Evolutionary conservation across 2,797 vertebrate species (phyloP).

Genomic region (Pangasius sanitwongsei): DNA sequence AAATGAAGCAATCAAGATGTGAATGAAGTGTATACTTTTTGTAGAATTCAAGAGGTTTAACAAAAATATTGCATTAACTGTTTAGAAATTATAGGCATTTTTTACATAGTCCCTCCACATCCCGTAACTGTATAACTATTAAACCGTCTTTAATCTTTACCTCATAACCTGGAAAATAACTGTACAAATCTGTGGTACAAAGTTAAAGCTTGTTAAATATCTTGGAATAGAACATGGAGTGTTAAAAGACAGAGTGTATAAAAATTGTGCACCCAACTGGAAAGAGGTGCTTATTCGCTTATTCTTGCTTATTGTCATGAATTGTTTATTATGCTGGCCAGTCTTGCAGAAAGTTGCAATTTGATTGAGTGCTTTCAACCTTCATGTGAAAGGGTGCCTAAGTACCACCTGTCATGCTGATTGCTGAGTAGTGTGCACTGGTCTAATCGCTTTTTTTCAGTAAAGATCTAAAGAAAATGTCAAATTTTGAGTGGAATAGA

Average conservation of each 20-base stretch:
- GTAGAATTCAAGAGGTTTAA: no score
- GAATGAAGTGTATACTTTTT: no score
- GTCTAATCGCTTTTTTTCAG: conserved; percentile 20
- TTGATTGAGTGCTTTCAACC: conserved; percentile 49
- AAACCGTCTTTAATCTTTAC: not conserved
- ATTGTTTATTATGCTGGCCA: conserved; percentile 45
- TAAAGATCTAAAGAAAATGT: conserved; percentile 34
- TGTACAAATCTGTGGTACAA: not conserved
- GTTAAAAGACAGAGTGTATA: not conserved
- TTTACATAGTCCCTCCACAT: no score
- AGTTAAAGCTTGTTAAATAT: not conserved
- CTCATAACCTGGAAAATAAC: not conserved
- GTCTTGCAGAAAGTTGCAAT: conserved; percentile 54
- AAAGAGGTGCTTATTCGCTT: conserved; percentile 26
- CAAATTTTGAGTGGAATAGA: conserved; percentile 6
- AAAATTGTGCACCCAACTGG: not conserved
- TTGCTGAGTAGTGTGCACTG: conserved; percentile 35
- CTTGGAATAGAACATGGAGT: not conserved
- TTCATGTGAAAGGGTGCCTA: conserved; percentile 38
- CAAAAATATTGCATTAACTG: no score
- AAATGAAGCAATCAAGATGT: no score
- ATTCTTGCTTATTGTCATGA: conserved; percentile 19
- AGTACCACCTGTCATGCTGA: conserved; percentile 52
- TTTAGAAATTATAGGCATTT: no score
- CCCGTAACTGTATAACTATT: not conserved